phyloP scores from a whole-genome alignment of 2,888 invertebrate species.

The Prenolepis imparis region DNA sequence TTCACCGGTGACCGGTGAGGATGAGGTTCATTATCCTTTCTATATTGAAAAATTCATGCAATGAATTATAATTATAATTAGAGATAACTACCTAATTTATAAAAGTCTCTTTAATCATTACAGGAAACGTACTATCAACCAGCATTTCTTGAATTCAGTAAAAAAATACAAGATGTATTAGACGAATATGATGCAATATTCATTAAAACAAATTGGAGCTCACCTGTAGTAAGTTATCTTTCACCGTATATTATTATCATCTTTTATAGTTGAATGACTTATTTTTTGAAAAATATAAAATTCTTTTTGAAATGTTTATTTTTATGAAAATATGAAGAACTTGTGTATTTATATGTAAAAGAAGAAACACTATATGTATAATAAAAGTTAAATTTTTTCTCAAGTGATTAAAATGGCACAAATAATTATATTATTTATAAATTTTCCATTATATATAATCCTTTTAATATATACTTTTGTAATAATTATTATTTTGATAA shows the following conservation, averaged over 20 bases:
- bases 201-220: constrained; percentile 89
- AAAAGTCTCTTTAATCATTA: too few relatives aligned
- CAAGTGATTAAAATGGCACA: background rate
- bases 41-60: too few relatives aligned
- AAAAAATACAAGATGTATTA: too few relatives aligned
- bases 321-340: background rate
- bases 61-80: too few relatives aligned
- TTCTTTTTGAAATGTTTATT: background rate
- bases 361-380: background rate
- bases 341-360: background rate
- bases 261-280: background rate
- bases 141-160: too few relatives aligned
- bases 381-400: background rate
- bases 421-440: background rate
- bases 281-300: background rate
- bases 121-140: too few relatives aligned
- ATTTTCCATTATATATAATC: constrained; percentile 1
- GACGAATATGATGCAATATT: constrained; percentile 88
- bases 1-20: too few relatives aligned
- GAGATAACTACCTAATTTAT: too few relatives aligned
- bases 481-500: background rate
- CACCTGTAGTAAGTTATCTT: constrained; percentile 85
- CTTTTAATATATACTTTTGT: background rate
- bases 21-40: too few relatives aligned
- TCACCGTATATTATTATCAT: constrained; percentile 40